phyloP scores from a whole-genome alignment of 2,888 invertebrate species.

The Ectropis crepuscularia region DNA sequence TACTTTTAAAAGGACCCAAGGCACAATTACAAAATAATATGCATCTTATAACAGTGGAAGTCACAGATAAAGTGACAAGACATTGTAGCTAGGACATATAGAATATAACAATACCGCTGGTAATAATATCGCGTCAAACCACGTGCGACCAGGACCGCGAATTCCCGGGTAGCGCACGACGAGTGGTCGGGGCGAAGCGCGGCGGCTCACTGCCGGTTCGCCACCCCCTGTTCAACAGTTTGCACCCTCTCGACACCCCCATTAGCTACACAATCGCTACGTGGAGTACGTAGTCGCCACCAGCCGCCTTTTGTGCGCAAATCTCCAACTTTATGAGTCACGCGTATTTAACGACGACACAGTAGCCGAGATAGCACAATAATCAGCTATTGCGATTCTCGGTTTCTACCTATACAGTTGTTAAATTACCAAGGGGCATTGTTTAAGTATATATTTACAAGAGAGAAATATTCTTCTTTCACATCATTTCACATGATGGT shows the following conservation, averaged over 20 bases:
- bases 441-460: too few relatives aligned
- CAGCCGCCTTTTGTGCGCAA: slow-evolving; percentile 39
- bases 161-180: slow-evolving; percentile 23
- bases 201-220: slow-evolving; percentile 76
- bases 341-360: slow-evolving; percentile 33
- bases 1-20: too few relatives aligned
- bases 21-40: too few relatives aligned
- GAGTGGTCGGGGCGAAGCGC: slow-evolving; percentile 57
- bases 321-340: slow-evolving; percentile 40
- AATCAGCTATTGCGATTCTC: not conserved
- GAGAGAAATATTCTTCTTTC: too few relatives aligned
- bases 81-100: too few relatives aligned
- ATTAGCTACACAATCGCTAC: slow-evolving; percentile 45
- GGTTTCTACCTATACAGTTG: not conserved
- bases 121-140: slow-evolving; percentile 36
- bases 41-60: too few relatives aligned
- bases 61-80: too few relatives aligned
- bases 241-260: slow-evolving; percentile 74
- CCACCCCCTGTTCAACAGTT: slow-evolving; percentile 81
- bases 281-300: slow-evolving; percentile 17
- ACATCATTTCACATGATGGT: too few relatives aligned
- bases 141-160: slow-evolving; percentile 29
- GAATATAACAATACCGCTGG: slow-evolving; percentile 22
- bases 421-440: too few relatives aligned
- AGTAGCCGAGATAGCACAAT: slow-evolving; percentile 15